Evolutionary conservation across 2,888 invertebrate species (phyloP), one percentile per base, ranked within the genome.

Genomic region (Pristionchus entomophagus): DNA sequence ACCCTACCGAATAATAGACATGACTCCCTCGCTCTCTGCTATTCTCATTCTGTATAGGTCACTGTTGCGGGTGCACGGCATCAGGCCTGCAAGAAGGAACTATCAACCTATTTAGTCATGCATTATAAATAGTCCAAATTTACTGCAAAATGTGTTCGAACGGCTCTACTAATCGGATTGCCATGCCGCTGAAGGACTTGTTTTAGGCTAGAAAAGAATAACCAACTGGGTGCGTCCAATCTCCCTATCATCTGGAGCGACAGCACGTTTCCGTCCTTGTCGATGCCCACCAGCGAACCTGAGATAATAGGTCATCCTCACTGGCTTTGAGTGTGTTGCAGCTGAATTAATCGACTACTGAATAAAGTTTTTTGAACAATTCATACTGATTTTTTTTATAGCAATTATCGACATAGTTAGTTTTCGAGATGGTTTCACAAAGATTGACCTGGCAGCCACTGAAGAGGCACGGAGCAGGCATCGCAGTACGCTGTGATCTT

Each of bases 1-100:
- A 38, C 38, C 85, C 38, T 17, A 90, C 90, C 90, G 85, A 32
- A 92, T 89, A 35, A 92, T 89, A 78, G 91, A 88, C 91, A 92
- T 91, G 56, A 92, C 91, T 32, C 91, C 92, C 78, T 92, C 91
- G 77, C 91, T 91, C 83, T 92, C 92, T 8, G 91, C 91, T 51
- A 92, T 92, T 73, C 92, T 85, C 90, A 91, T 91, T 35, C 88
- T 49, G 85, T 89, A 92, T 35, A 92, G 86, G 86, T 92, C 92
- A n/a, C 45, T 49, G 82, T 91, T 90, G 59, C 88, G 65, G 0
- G 90, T 89, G 81, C 89, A 90, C 32, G 89, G 90, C 89, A 90
- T 89, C 32, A 90, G 78, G 41, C 90, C 69, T 73, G 85, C 14
- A 59, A 35, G 32, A 81, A 29, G 41, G 22, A 4, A 19, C 45